Conservation (phyloP, 2,888 invertebrate species). For the Choreutis nemorana region DNA sequence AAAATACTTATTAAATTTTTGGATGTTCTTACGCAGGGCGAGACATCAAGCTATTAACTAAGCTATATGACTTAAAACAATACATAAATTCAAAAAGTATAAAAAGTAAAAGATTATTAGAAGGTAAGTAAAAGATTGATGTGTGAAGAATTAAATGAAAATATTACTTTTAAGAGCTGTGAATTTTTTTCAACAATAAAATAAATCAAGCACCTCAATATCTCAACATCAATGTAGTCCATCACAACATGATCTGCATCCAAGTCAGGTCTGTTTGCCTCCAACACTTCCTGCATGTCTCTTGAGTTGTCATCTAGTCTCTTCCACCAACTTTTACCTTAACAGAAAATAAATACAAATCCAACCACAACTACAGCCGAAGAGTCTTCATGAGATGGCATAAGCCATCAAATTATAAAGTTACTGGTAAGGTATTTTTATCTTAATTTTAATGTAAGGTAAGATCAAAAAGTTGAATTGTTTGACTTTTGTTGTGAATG, state of each 20-base stretch:
- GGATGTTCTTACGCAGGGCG: too few species aligned
- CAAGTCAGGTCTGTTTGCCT: conserved; percentile 22
- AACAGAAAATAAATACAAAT: conserved; percentile 9
- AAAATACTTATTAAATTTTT: too few species aligned
- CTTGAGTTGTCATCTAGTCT: conserved; percentile 36
- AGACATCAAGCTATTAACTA: too few species aligned
- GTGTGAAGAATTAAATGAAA: not conserved
- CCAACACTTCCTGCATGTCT: conserved; percentile 32
- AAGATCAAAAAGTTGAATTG: too few species aligned
- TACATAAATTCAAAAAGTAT: not conserved
- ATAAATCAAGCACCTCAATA: conserved; percentile 37
- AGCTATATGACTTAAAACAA: not conserved
- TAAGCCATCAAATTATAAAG: too few species aligned
- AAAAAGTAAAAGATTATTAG: not conserved
- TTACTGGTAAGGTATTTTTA: too few species aligned
- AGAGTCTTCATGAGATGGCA: too few species aligned
- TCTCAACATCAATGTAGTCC: conserved; percentile 37
- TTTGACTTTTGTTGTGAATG: too few species aligned
- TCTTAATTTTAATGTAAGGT: too few species aligned
- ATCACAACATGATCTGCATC: conserved; percentile 25
- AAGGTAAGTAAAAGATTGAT: not conserved
- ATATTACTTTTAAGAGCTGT: not conserved
- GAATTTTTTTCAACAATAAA: too few species aligned
- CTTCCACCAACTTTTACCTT: conserved; percentile 54
- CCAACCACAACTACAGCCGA: not conserved